These are phyloP conservation scores for Andrena praecox DNA, from an alignment of 2,888 invertebrate species.

Conservation along the genomic window DNA sequence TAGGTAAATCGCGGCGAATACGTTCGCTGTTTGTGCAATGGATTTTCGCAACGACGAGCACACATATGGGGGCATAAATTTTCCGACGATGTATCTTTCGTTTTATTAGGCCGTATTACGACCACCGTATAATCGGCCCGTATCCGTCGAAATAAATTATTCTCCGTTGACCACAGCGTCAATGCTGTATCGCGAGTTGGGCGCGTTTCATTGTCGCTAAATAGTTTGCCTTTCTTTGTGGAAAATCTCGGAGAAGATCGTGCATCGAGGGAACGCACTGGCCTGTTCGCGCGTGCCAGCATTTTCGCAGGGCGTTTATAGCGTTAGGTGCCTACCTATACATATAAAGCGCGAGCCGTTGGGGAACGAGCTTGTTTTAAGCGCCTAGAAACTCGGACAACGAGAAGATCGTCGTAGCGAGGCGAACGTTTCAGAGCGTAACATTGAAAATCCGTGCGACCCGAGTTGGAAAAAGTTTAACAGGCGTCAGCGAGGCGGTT, in stretches of 20 bases:
- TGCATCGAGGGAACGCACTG: not conserved
- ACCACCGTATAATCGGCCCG: slow-evolving; percentile 6
- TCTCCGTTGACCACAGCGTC: not conserved
- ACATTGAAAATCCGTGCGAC: slow-evolving; percentile 2
- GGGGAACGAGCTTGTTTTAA: not conserved
- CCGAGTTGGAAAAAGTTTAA: not conserved
- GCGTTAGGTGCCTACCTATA: not conserved
- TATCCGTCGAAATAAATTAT: not conserved
- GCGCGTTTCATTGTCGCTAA: not conserved
- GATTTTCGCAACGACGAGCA: not conserved
- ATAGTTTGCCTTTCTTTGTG: not conserved
- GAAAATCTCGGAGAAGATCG: not conserved
- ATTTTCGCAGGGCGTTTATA: not conserved
- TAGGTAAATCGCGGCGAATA: not conserved
- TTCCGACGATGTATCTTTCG: slow-evolving; percentile 1
- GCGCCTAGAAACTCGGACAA: not conserved
- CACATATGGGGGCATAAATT: not conserved
- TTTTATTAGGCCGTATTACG: slow-evolving; percentile 15
- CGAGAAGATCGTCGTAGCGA: not conserved
- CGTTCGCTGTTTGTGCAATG: slow-evolving; percentile 1
- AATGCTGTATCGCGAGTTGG: not conserved
- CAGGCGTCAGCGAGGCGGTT: not conserved
- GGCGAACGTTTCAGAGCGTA: not conserved
- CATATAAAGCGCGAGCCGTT: not conserved
- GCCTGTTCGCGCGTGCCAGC: not conserved